These are phyloP conservation scores for Germaria angustata DNA, from an alignment of 2,888 invertebrate genomes.

Conservation along the genomic window DNA sequence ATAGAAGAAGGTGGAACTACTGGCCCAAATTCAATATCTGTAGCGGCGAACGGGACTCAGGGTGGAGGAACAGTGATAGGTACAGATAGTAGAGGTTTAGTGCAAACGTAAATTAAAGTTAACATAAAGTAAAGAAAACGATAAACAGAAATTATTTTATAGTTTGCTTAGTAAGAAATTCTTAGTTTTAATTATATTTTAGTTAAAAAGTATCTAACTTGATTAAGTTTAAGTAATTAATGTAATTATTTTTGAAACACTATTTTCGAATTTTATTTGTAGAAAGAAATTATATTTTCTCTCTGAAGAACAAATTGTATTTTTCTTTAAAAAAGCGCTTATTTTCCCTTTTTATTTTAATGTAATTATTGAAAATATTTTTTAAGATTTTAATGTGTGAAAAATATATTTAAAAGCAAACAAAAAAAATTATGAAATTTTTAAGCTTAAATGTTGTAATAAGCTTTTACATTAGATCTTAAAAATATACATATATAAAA, in stretches of 20 bases:
- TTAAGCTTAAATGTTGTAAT: slow-evolving; percentile 61
- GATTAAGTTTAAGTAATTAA: slow-evolving; percentile 22
- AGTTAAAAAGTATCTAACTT: neutral
- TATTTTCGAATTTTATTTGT: slow-evolving; percentile 50
- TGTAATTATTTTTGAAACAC: slow-evolving; percentile 9
- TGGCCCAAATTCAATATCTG: slow-evolving; percentile 69
- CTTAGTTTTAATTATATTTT: slow-evolving; percentile 37
- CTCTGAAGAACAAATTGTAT: slow-evolving; percentile 50
- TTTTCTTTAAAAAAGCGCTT: slow-evolving; percentile 62
- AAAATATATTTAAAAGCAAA: slow-evolving; percentile 11
- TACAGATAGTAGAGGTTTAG: slow-evolving; percentile 77
- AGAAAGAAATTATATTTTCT: slow-evolving; percentile 28
- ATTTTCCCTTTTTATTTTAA: slow-evolving; percentile 51
- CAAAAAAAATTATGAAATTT: slow-evolving; percentile 34
- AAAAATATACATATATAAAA: slow-evolving; percentile 35
- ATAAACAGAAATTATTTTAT: slow-evolving; percentile 8
- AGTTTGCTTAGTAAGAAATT: slow-evolving; percentile 51
- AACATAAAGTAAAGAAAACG: slow-evolving; percentile 40
- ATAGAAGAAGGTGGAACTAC: slow-evolving; percentile 19
- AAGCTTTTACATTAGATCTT: slow-evolving; percentile 52
- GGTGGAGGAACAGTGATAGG: slow-evolving; percentile 57
- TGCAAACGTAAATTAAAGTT: slow-evolving; percentile 75
- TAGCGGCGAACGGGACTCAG: slow-evolving; percentile 66
- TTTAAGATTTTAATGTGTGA: slow-evolving; percentile 61
- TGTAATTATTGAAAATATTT: slow-evolving; percentile 60